Evolutionary conservation across 2,797 vertebrate genomes (phyloP).

Genomic region (Philypnodon macrostomus): DNA sequence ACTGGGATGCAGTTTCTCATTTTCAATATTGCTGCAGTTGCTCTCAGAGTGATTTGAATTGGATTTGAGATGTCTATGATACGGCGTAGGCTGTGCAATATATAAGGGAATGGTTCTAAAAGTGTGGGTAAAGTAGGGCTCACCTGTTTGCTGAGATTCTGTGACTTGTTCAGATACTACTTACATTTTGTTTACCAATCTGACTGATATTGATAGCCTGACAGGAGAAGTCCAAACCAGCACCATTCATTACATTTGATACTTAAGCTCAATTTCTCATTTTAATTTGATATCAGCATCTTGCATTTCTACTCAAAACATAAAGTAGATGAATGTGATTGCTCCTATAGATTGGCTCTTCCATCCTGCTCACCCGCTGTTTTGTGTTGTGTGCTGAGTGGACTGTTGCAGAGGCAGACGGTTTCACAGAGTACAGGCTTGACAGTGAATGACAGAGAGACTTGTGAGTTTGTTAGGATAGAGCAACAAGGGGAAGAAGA

Average conservation of each 20-base stretch:
- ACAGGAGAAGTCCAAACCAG: conserved; percentile 42
- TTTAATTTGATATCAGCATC: background rate
- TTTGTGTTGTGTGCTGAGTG: conserved; percentile 16
- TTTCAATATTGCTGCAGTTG: conserved; percentile 31
- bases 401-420: conserved; percentile 43
- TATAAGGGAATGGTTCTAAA: conserved; percentile 15
- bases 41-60: conserved; percentile 20
- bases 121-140: conserved; percentile 31
- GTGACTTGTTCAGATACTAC: conserved; percentile 10
- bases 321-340: conserved; percentile 30
- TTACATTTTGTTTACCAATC: conserved; percentile 15
- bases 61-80: too few relatives aligned
- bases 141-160: conserved; percentile 57
- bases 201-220: conserved; percentile 37
- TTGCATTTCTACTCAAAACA: conserved; percentile 13
- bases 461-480: too few relatives aligned
- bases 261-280: background rate
- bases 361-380: conserved; percentile 29
- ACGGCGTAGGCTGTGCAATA: background rate
- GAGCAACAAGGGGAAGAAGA: too few relatives aligned
- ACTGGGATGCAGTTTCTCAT: conserved; percentile 20
- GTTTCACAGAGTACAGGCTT: conserved; percentile 26
- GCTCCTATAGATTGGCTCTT: conserved; percentile 32
- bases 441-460: conserved; percentile 38
- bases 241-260: conserved; percentile 40